Evolutionary conservation across 2,113 vertebrate genomes (phyloP), one percentile per base, ranked within the genome.

Genomic region (Myrmophylax atrothorax): DNA sequence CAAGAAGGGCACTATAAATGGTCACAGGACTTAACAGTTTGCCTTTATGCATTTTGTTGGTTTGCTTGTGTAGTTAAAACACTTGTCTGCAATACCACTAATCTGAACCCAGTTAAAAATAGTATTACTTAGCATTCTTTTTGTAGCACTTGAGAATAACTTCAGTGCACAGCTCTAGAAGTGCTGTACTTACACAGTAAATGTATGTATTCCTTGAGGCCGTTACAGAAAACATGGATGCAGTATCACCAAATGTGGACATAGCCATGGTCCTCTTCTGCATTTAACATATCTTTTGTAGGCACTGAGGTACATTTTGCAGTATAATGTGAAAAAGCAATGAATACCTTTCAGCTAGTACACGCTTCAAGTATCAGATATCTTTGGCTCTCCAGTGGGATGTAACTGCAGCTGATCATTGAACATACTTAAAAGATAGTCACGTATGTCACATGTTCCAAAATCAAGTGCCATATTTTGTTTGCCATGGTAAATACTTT

Each of bases 1-100:
- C 67, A 93, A 94, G 94, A 79, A 93, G 80, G 42, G 93, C 84
- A 69, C 97, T 97, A 80, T 94, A 95, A 87, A 95, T 91, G 95
- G 89, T 94, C 83, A 94, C 60, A 92, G 46, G 89, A 87, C 56
- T 95, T 77, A 93, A 88, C 60, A 96, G 94, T 87, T 96, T 76
- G 55, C 67, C 68, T 56, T 87, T 94, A 82, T 12, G 78, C 88
- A 78, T 96, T 97, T 96, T 95, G 72, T 87, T 64, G 76, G 52
- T 88, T 84, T 87, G 70, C 77, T 94, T 68, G 59, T 87, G 75
- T 73, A 69, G 91, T 87, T 89, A 77, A 60, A 91, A 87, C 72
- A 89, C 63, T 94, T 93, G 76, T 68, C 74, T 89, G 80, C 82
- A 76, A 46, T 68, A 89, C 55, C 62, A 77, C 91, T 85, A 68